phyloP scores from a whole-genome alignment of 2,797 vertebrate genomes.

The Neoniphon sammara region DNA sequence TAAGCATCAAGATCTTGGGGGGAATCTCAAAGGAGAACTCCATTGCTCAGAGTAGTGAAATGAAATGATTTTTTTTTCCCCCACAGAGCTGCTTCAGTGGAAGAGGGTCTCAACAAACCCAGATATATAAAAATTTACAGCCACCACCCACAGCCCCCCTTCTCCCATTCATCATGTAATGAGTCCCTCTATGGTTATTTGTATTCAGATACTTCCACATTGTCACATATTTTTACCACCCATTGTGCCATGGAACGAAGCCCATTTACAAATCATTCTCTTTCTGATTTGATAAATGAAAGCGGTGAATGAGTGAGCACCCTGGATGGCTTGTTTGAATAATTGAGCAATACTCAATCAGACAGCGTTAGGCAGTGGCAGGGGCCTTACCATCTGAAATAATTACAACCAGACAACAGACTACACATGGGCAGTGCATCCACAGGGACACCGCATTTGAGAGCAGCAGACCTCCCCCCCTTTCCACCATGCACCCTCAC shows the following conservation, averaged over 20 bases:
- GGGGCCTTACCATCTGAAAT: slow-evolving; percentile 66
- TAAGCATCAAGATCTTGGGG: slow-evolving; percentile 20
- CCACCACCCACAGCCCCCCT: slow-evolving; percentile 16
- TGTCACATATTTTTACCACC: slow-evolving; percentile 66
- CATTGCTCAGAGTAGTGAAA: slow-evolving; percentile 25
- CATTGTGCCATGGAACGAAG: slow-evolving; percentile 71
- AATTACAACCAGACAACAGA: slow-evolving; percentile 75
- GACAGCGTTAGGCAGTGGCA: slow-evolving; percentile 66
- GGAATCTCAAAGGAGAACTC: slow-evolving; percentile 56
- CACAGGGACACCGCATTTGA: slow-evolving; percentile 58
- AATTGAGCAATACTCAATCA: slow-evolving; percentile 82
- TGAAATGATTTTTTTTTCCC: slow-evolving; percentile 42
- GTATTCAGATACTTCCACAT: slow-evolving; percentile 68
- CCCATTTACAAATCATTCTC: slow-evolving; percentile 77
- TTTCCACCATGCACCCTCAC: too few species aligned
- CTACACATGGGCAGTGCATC: slow-evolving; percentile 70
- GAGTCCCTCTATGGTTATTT: slow-evolving; percentile 65
- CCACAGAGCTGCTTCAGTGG: slow-evolving; percentile 15
- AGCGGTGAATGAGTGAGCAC: slow-evolving; percentile 62
- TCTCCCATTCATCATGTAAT: slow-evolving; percentile 65
- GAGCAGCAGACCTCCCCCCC: slow-evolving; percentile 52
- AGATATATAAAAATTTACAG: slow-evolving; percentile 31
- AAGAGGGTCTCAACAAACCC: slow-evolving; percentile 51
- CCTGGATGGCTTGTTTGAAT: slow-evolving; percentile 77
- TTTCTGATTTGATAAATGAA: slow-evolving; percentile 77